A percentile compares a stretch with the other conserved stretches of the same genome.
Conservation (phyloP, 2,888 invertebrate species). For the Homarus gammarus region DNA sequence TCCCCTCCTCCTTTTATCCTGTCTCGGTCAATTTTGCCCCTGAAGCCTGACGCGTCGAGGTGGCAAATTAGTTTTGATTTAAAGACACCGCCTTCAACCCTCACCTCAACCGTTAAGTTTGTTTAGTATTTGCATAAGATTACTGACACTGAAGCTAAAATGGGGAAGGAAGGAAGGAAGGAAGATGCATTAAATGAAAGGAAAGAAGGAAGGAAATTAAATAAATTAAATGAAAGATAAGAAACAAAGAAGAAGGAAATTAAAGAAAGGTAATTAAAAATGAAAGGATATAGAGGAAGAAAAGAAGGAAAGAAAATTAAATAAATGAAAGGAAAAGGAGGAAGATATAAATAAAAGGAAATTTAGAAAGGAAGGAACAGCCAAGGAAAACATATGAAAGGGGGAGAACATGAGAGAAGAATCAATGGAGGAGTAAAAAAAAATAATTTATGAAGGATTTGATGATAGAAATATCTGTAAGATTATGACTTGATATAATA, state of each 20-base stretch:
- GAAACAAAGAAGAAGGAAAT: not conserved
- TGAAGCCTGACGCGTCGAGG: conserved; percentile 17
- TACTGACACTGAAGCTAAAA: conserved; percentile 15
- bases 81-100: conserved; percentile 28
- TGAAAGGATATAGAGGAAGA: too few species aligned
- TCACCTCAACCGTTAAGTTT: conserved; percentile 28
- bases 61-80: conserved; percentile 44
- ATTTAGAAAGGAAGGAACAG: not conserved
- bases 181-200: not conserved
- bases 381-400: too few species aligned
- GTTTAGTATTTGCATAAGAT: conserved; percentile 37
- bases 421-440: too few species aligned
- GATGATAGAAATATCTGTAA: too few species aligned
- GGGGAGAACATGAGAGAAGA: too few species aligned
- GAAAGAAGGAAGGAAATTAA: not conserved
- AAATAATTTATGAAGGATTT: too few species aligned
- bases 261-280: too few species aligned
- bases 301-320: too few species aligned
- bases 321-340: too few species aligned
- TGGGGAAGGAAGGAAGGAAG: not conserved
- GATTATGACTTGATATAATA: too few species aligned
- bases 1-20: not conserved
- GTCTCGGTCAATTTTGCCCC: conserved; percentile 20
- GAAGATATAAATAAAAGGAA: not conserved
- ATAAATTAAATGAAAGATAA: not conserved